phyloP scores from a whole-genome alignment of 2,797 vertebrate genomes.

The Sebastes nivosus region DNA sequence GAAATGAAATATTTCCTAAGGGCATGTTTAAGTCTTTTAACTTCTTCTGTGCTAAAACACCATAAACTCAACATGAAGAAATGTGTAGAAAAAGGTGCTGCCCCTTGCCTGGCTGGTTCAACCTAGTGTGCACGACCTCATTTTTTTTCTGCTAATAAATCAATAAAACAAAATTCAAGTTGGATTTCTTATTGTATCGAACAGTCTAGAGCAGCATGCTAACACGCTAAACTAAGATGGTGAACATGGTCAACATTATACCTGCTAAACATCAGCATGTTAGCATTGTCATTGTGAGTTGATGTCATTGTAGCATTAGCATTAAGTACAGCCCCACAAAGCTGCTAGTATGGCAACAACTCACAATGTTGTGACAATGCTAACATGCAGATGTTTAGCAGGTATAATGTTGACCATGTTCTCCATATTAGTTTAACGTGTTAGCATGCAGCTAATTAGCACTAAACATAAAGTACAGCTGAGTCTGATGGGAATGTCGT shows the following conservation, averaged over 20 bases:
- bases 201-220: background rate
- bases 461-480: background rate
- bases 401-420: no score
- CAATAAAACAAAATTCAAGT: constrained; percentile 5
- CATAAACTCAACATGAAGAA: background rate
- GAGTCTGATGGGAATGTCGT: background rate
- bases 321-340: no score
- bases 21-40: background rate
- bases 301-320: no score
- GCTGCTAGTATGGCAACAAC: background rate
- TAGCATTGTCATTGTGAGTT: no score
- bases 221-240: no score
- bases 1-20: constrained; percentile 7
- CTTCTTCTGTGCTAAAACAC: background rate
- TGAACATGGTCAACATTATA: no score
- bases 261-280: no score
- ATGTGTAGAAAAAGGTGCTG: background rate
- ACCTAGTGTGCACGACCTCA: background rate
- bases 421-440: background rate
- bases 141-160: background rate
- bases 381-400: background rate
- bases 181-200: background rate
- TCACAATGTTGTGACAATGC: background rate
- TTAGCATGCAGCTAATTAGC: background rate
- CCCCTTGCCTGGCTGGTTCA: background rate